These are phyloP conservation scores for Zaprionus africanus DNA, from an alignment of 1,140 invertebrate species.

Conservation along the genomic window DNA sequence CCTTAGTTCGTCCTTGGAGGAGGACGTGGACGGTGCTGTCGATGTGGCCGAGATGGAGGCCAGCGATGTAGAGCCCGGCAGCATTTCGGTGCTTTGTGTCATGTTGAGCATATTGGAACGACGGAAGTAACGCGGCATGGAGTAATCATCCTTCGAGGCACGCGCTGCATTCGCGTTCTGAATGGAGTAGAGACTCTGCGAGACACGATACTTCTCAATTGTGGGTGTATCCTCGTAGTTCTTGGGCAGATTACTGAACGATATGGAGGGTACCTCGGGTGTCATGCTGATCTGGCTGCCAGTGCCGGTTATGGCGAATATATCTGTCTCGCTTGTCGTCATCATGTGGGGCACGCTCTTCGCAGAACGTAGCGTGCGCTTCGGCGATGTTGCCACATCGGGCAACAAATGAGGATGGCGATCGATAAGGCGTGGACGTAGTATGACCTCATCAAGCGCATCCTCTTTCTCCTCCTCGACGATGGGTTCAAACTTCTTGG, in stretches of 20 bases:
- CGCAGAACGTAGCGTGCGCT: conserved; percentile 67
- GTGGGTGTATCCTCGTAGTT: conserved; percentile 84
- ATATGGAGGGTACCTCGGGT: conserved; percentile 83
- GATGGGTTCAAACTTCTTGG: conserved; percentile 76
- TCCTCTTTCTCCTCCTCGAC: conserved; percentile 69
- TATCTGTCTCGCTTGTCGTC: conserved; percentile 79
- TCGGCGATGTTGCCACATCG: conserved; percentile 51
- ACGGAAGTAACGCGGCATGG: conserved; percentile 82
- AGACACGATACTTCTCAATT: conserved; percentile 83
- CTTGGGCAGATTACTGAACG: conserved; percentile 79
- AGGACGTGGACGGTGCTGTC: conserved; percentile 36
- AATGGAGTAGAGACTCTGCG: conserved; percentile 80
- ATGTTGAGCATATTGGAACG: conserved; percentile 67
- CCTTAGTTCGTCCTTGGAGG: conserved; percentile 63
- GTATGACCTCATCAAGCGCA: conserved; percentile 71
- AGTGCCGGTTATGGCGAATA: conserved; percentile 79
- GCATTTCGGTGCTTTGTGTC: conserved; percentile 74
- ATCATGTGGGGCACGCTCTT: conserved; percentile 82
- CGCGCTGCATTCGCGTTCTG: conserved; percentile 78
- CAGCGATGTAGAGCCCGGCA: conserved; percentile 54
- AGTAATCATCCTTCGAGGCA: conserved; percentile 74
- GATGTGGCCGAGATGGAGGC: conserved; percentile 59
- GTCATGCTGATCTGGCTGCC: conserved; percentile 83
- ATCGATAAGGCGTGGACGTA: conserved; percentile 74
- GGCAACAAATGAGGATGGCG: conserved; percentile 68